Evolutionary conservation across 2,113 vertebrate genomes (phyloP), one percentile per base, ranked within the genome.

Genomic region (Anas platyrhynchos): DNA sequence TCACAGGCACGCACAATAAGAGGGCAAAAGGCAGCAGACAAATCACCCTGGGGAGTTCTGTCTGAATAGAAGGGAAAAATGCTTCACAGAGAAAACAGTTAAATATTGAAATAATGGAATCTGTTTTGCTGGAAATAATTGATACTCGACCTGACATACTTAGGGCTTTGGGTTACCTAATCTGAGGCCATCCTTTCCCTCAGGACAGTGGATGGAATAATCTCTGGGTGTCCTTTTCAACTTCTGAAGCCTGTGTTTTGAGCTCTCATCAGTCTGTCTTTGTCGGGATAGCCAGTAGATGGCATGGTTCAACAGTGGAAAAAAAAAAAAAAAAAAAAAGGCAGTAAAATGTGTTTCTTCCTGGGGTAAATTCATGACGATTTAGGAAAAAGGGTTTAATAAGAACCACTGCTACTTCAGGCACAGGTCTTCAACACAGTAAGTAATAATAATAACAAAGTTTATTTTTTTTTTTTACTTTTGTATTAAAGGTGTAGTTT

Each of bases 221-320:
- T 69, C 21, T 52, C 58, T 36, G 8, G n/a, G 43, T 4, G 31
- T 59, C 17, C 10, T 9, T 36, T 32, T 16, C 27, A 67, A 8
- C 2, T 31, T 0, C 4, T 3, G 7, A 16, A 4, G 13, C 5
- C 16, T 7, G 41, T 7, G 13, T 15, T 26, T 56, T 15, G 54
- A 38, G 36, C 32, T 17, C 29, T 13, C 34, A 12, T 6, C 52
- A n/a, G 23, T 13, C 13, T 76, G 79, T 50, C 72, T 52, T 95
- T 75, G 88, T 44, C 17, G 25, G 26, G 13, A 89, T 7, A 54
- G 38, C 93, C 95, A 82, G 95, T 15, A 96, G 96, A 52, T 94
- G 96, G 96, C 95, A 76, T 2, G 16, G 66, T 41, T 75, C 86
- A 68, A 68, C 86, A 72, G 86, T 83, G 7, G 7, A 1, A 18